Percentiles rank a stretch among this genome's conserved stretches.
phyloP scores from a whole-genome alignment of 1,140 invertebrate genomes.

The Coboldia fuscipes region DNA sequence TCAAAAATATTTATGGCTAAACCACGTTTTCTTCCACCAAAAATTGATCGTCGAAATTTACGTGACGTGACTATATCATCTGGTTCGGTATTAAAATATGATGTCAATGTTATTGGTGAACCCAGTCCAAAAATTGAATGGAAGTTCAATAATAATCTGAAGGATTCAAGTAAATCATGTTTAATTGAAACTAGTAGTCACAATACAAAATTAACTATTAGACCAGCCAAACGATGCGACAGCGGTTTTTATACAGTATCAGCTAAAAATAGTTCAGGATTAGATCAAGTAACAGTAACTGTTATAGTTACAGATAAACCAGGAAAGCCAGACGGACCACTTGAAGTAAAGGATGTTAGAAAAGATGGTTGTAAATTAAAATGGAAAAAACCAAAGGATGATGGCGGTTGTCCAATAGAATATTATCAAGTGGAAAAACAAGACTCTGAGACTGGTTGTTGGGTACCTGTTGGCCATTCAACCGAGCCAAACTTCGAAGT shows the following conservation, averaged over 20 bases:
- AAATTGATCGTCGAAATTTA: slow-evolving; percentile 82
- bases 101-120: slow-evolving; percentile 66
- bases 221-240: slow-evolving; percentile 57
- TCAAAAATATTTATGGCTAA: slow-evolving; percentile 82
- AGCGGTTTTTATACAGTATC: slow-evolving; percentile 75
- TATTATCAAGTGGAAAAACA: slow-evolving; percentile 89
- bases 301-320: slow-evolving; percentile 88
- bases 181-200: slow-evolving; percentile 70
- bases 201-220: slow-evolving; percentile 66
- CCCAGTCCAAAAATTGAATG: slow-evolving; percentile 78
- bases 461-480: slow-evolving; percentile 74
- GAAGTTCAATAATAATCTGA: slow-evolving; percentile 43
- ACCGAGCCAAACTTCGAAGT: slow-evolving; percentile 67
- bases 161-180: slow-evolving; percentile 26
- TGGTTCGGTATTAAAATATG: slow-evolving; percentile 78
- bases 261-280: slow-evolving; percentile 66
- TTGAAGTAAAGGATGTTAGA: slow-evolving; percentile 72
- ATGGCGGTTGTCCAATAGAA: slow-evolving; percentile 71
- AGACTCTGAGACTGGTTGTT: slow-evolving; percentile 80
- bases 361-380: slow-evolving; percentile 85
- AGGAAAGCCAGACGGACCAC: slow-evolving; percentile 62
- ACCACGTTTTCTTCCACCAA: slow-evolving; percentile 76
- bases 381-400: slow-evolving; percentile 83
- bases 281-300: slow-evolving; percentile 71
- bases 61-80: slow-evolving; percentile 76